Evolutionary conservation across 2,888 invertebrate species (phyloP).

Genomic region (Eueremaeus valkanovi): DNA sequence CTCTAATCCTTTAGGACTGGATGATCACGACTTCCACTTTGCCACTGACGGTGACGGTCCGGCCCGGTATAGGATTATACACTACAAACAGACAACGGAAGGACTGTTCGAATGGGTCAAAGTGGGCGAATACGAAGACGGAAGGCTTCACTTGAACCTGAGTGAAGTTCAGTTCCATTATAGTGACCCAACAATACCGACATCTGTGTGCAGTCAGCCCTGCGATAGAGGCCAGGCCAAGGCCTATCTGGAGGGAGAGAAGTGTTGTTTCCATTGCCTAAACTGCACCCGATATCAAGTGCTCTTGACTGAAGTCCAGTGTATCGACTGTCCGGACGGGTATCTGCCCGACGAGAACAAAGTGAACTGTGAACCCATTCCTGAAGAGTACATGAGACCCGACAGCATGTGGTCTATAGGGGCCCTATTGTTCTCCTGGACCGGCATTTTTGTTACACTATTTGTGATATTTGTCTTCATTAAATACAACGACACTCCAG

Average conservation of each 20-base stretch:
- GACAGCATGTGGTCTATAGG: slow-evolving; percentile 84
- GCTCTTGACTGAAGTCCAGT: slow-evolving; percentile 73
- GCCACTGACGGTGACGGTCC: slow-evolving; percentile 88
- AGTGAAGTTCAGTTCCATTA: slow-evolving; percentile 45
- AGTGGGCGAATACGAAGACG: slow-evolving; percentile 81
- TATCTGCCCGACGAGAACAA: slow-evolving; percentile 44
- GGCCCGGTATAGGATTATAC: slow-evolving; percentile 89
- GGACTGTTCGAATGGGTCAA: slow-evolving; percentile 75
- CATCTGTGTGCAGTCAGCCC: slow-evolving; percentile 83
- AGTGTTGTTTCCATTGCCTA: slow-evolving; percentile 91
- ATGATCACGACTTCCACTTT: slow-evolving; percentile 83
- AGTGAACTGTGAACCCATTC: slow-evolving; percentile 65
- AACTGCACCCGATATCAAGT: slow-evolving; percentile 83
- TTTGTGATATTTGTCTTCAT: slow-evolving; percentile 53
- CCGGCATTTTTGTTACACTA: slow-evolving; percentile 52
- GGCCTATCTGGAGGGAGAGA: slow-evolving; percentile 85
- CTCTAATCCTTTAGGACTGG: slow-evolving; percentile 63
- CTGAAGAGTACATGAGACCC: slow-evolving; percentile 61
- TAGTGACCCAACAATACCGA: slow-evolving; percentile 59
- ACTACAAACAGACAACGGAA: slow-evolving; percentile 73
- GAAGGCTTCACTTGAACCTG: slow-evolving; percentile 66
- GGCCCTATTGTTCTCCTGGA: slow-evolving; percentile 66
- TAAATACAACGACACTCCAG: slow-evolving; percentile 52
- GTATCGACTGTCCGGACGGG: slow-evolving; percentile 66
- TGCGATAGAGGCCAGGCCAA: slow-evolving; percentile 85